Percentiles rank a stretch among this genome's conserved stretches.
Evolutionary conservation across 2,888 invertebrate genomes (phyloP).

Genomic region (Nomada fabriciana): DNA sequence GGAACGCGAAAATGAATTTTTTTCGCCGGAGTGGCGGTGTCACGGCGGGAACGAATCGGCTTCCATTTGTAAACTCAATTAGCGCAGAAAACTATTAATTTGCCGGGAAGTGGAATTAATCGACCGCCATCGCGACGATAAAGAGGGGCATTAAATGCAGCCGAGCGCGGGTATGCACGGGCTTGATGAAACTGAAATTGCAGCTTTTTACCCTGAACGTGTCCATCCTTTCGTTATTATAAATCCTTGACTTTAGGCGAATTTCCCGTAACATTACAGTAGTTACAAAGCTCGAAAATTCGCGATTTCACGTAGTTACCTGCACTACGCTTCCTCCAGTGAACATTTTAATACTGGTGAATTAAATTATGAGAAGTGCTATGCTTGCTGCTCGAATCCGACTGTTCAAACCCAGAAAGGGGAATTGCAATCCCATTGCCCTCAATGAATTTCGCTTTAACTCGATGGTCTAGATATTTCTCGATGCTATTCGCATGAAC

Average conservation of each 20-base stretch:
- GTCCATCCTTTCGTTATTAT: constrained; percentile 13
- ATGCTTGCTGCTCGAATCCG: background rate
- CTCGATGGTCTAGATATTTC: background rate
- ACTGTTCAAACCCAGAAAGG: background rate
- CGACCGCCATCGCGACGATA: constrained; percentile 56
- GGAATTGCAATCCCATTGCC: background rate
- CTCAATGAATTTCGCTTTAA: constrained; percentile 7
- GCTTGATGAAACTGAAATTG: constrained; percentile 42
- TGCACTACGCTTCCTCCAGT: background rate
- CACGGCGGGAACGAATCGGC: constrained; percentile 47
- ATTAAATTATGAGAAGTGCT: constrained; percentile 16
- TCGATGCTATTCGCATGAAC: background rate
- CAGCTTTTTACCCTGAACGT: constrained; percentile 13
- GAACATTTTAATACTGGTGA: constrained; percentile 6
- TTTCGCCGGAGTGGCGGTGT: constrained; percentile 18
- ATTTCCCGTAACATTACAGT: background rate
- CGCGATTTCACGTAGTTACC: background rate
- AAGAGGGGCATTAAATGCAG: constrained; percentile 53
- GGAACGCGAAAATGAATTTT: constrained; percentile 47
- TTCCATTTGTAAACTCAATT: constrained; percentile 60
- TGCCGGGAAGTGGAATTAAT: constrained; percentile 51
- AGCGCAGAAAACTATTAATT: constrained; percentile 57
- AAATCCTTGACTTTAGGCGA: background rate
- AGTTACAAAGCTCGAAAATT: background rate
- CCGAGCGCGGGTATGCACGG: constrained; percentile 5